Evolutionary conservation across 2,113 vertebrate genomes (phyloP).

Genomic region (Chauna torquata): DNA sequence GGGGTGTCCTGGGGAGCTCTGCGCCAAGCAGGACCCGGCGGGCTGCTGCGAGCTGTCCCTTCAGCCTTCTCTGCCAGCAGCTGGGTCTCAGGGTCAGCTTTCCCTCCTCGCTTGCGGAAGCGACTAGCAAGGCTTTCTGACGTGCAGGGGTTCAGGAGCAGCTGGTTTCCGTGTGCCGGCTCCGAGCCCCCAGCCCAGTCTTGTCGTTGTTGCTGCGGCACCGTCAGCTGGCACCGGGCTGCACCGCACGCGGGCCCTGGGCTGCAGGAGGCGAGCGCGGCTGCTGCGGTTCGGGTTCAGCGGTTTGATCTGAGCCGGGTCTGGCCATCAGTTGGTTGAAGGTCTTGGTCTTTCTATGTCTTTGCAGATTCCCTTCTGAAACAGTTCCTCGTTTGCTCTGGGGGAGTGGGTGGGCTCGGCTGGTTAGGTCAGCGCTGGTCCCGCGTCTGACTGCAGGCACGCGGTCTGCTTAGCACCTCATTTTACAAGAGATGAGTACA

Average conservation of each 20-base stretch:
- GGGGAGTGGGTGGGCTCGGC: neutral
- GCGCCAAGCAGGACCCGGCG: neutral
- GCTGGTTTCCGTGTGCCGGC: too few relatives aligned
- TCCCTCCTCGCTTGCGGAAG: neutral
- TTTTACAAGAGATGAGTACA: neutral
- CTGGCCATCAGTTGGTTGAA: neutral
- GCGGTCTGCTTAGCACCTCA: accelerated
- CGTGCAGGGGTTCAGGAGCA: too few relatives aligned
- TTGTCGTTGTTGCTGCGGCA: too few relatives aligned
- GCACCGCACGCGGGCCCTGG: too few relatives aligned
- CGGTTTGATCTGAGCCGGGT: neutral
- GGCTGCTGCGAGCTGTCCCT: neutral
- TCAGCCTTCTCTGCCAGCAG: neutral
- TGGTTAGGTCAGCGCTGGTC: neutral
- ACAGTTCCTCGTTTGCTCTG: neutral
- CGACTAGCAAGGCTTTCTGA: too few relatives aligned
- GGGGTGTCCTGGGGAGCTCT: neutral
- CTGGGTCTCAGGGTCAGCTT: neutral
- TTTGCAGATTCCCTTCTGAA: neutral
- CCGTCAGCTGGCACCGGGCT: too few relatives aligned
- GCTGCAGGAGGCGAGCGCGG: neutral
- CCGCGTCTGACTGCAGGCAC: accelerated
- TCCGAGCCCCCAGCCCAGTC: too few relatives aligned
- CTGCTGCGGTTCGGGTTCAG: neutral
- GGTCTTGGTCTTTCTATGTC: neutral